A percentile compares a stretch with the other conserved stretches of the same genome.
Conservation (phyloP, 2,888 invertebrate species). For the Didymodactylos carnosus region DNA sequence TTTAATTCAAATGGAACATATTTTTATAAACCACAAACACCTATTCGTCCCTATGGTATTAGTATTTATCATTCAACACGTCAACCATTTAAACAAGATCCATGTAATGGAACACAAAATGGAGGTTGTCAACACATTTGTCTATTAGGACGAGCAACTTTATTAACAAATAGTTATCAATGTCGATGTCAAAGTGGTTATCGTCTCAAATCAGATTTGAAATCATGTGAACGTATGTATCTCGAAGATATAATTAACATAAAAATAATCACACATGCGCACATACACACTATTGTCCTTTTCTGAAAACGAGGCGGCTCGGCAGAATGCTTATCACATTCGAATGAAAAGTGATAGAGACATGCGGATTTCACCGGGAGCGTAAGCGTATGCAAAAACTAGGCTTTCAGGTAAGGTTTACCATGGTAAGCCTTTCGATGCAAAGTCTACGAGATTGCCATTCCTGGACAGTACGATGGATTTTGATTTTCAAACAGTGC, state of each 20-base stretch:
- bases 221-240: conserved; percentile 46
- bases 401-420: too few species aligned
- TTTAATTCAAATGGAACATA: conserved; percentile 4
- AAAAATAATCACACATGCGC: conserved; percentile 34
- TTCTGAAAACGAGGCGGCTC: too few species aligned
- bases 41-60: background rate
- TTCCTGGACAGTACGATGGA: too few species aligned
- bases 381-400: too few species aligned
- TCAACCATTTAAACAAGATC: conserved; percentile 38
- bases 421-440: too few species aligned
- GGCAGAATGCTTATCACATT: too few species aligned
- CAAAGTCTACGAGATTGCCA: too few species aligned
- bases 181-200: conserved; percentile 80
- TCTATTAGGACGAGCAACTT: conserved; percentile 47
- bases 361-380: too few species aligned
- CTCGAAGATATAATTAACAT: too few species aligned
- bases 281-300: too few species aligned
- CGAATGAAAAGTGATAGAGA: too few species aligned
- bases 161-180: conserved; percentile 49
- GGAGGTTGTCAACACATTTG: conserved; percentile 83
- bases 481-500: too few species aligned
- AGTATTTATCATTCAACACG: conserved; percentile 5
- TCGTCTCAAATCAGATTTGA: conserved; percentile 50
- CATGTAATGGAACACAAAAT: conserved; percentile 58
- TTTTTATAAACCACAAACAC: background rate